Evolutionary conservation across 2,888 invertebrate genomes (phyloP), one percentile per base, ranked within the genome.

Genomic region (Oscheius sp.): DNA sequence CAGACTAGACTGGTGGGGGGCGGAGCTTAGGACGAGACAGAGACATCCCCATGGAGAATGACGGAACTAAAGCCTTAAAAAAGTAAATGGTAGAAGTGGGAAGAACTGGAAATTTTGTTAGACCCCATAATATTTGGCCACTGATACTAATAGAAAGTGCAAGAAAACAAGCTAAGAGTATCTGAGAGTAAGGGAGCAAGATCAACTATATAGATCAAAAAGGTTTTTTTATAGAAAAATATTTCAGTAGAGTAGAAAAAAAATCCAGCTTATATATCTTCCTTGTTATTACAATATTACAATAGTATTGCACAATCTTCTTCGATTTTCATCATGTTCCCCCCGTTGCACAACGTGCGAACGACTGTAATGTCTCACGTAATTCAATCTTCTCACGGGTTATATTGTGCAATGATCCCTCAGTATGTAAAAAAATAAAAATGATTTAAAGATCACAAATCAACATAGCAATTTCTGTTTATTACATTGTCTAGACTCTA

Each of bases 271-370:
- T 36, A 9, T 36, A 36, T 36, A 36, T 36, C 36, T 36, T 36
- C 36, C 14, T 8, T 9, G 36, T 36, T 36, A 14, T 36, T 36
- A 36, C 36, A 9, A n/a, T n/a, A n/a, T n/a, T n/a, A n/a, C n/a
- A n/a, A 36, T 36, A n/a, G 12, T 1, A 28, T 54, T 54, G 30
- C 33, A 17, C 32, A 30, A 32, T 54, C 54, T 32, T 17, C 5
- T 32, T 20, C 12, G 32, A 20, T 28, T 59, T 59, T 24, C 44
- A 59, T 59, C 59, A 41, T 26, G 26, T 44, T 59, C n/a, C 28
- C 26, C 59, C 14, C 41, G 44, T 59, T 59, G 59, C 59, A 59
- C 59, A 44, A 59, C 59, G 44, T 59, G 59, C 6, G 59, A 28
- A 41, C 28, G 36, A 54, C 54, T 54, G 54, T 2, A n/a, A n/a